Percentiles rank a stretch among this genome's conserved stretches.
Evolutionary conservation across 2,113 vertebrate genomes (phyloP).

Genomic region (Turnix velox): DNA sequence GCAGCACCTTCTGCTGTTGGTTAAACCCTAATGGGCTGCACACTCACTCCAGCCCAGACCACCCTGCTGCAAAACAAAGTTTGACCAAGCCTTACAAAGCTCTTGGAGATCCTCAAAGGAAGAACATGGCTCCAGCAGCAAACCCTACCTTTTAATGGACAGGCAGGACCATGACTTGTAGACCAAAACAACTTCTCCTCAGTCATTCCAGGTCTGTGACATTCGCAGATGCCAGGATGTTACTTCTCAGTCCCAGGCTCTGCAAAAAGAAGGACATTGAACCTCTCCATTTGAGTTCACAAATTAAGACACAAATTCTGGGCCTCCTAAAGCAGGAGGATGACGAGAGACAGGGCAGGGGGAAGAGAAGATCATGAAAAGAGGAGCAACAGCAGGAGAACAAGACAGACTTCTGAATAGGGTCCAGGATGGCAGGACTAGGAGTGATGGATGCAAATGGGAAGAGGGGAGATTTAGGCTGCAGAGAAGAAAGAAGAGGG

Average conservation of each 20-base stretch:
- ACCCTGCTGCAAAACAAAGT: neutral
- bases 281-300: neutral
- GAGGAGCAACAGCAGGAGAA: neutral
- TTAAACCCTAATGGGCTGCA: neutral
- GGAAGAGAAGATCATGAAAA: neutral
- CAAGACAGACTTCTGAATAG: too few relatives aligned
- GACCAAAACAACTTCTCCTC: neutral
- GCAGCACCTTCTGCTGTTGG: neutral
- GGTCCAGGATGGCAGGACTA: too few relatives aligned
- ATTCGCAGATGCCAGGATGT: neutral
- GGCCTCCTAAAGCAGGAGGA: neutral
- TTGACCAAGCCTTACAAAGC: neutral
- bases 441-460: too few relatives aligned
- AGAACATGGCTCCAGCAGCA: neutral
- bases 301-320: rapidly evolving
- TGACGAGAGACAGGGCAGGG: neutral
- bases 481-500: too few relatives aligned
- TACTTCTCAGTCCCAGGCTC: neutral
- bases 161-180: rapidly evolving
- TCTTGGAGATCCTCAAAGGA: neutral
- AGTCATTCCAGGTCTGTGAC: neutral
- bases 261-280: neutral
- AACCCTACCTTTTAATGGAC: neutral
- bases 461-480: too few relatives aligned
- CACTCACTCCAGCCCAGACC: neutral